A percentile compares a stretch with the other conserved stretches of the same genome.
Conservation (phyloP, 1,140 invertebrate species). For the Heliconius himera region DNA sequence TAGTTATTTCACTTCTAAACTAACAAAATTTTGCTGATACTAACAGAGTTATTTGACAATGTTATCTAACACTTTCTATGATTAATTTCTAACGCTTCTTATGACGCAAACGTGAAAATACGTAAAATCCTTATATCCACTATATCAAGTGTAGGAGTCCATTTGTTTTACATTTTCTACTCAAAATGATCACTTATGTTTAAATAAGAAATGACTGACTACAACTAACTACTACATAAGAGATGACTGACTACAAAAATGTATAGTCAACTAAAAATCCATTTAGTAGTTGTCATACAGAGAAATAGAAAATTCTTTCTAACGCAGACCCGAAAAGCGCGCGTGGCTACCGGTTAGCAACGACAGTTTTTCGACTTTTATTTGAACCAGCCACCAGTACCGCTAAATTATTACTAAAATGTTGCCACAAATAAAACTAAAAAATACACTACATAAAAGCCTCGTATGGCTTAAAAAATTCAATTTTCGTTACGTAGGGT, state of each 20-base stretch:
- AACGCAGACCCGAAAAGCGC: constrained; percentile 36
- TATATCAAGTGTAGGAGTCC: no score
- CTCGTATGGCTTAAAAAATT: constrained; percentile 54
- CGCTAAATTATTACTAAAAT: constrained; percentile 54
- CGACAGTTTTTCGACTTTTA: constrained; percentile 53
- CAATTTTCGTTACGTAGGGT: constrained; percentile 46
- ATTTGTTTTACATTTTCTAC: no score
- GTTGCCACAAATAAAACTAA: constrained; percentile 55
- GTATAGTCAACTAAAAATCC: constrained; percentile 6
- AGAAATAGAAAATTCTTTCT: constrained; percentile 28
- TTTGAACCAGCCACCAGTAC: constrained; percentile 41
- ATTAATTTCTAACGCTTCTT: no score
- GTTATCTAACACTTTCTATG: no score
- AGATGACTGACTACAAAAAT: not conserved
- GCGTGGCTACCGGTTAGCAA: constrained; percentile 15
- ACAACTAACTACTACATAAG: not conserved
- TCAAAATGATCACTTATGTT: no score
- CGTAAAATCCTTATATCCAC: no score
- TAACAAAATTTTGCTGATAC: no score
- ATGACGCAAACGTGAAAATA: no score
- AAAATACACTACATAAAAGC: constrained; percentile 44
- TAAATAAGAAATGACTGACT: not conserved
- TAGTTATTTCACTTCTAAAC: no score
- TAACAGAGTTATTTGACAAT: no score
- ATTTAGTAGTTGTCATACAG: constrained; percentile 25